These are phyloP conservation scores for Perizoma flavofasciatum DNA, from an alignment of 2,888 invertebrate genomes.

Conservation along the genomic window DNA sequence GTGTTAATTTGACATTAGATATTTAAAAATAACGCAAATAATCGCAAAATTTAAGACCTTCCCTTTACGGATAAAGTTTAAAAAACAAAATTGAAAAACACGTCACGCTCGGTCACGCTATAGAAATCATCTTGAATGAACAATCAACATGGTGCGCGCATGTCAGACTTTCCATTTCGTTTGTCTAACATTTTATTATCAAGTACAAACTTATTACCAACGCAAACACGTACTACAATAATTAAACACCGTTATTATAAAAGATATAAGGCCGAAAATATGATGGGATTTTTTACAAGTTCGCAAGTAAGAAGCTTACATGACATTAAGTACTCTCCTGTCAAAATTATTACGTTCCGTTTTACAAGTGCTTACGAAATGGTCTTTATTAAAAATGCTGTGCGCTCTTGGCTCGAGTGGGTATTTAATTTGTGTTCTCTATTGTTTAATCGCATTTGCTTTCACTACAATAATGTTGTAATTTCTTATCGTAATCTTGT, in stretches of 20 bases:
- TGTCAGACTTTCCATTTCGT: conserved; percentile 64
- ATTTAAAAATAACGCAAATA: not conserved
- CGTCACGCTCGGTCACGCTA: conserved; percentile 32
- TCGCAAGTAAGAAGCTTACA: conserved; percentile 44
- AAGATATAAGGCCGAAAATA: conserved; percentile 35
- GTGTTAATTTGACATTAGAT: conserved; percentile 3
- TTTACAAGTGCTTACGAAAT: conserved; percentile 56
- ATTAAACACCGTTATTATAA: conserved; percentile 21
- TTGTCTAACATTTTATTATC: conserved; percentile 52
- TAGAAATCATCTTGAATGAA: conserved; percentile 49
- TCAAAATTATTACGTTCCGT: conserved; percentile 53
- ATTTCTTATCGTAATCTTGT: conserved; percentile 16
- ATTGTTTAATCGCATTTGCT: conserved; percentile 32
- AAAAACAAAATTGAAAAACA: not conserved
- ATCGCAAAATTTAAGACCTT: not conserved
- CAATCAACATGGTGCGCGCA: conserved; percentile 49
- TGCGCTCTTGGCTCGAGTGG: conserved; percentile 34
- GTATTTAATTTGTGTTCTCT: conserved; percentile 43
- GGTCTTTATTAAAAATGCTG: conserved; percentile 52
- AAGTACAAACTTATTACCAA: conserved; percentile 37
- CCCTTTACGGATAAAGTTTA: conserved; percentile 5
- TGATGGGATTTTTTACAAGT: conserved; percentile 5
- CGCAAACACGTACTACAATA: conserved; percentile 9
- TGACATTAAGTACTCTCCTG: conserved; percentile 61
- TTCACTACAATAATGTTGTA: conserved; percentile 28